Percentiles rank a stretch among this genome's conserved stretches.
Evolutionary conservation across 2,113 vertebrate genomes (phyloP).

Genomic region (Indicator indicator): DNA sequence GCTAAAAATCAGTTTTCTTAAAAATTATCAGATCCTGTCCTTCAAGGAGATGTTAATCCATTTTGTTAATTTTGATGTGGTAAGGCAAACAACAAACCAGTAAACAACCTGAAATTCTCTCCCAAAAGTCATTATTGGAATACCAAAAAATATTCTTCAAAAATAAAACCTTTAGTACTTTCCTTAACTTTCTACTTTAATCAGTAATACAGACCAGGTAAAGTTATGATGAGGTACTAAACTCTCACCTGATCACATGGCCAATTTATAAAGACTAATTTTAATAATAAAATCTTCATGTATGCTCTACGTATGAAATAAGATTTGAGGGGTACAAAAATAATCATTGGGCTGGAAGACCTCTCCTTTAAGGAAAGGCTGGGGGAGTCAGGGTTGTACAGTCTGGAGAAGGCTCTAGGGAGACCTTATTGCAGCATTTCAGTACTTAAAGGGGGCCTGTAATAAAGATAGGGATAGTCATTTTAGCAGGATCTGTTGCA

Average conservation of each 20-base stretch:
- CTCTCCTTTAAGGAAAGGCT: no score
- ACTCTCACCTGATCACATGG: not conserved
- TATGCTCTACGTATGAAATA: not conserved
- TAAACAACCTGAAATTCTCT: not conserved
- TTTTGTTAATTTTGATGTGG: not conserved
- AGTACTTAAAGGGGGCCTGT: no score
- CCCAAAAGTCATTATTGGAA: not conserved
- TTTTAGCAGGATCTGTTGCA: no score
- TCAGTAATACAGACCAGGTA: not conserved
- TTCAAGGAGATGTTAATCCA: not conserved
- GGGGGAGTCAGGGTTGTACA: no score
- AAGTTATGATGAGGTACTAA: not conserved
- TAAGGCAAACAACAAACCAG: not conserved
- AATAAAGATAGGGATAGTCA: no score
- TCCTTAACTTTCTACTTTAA: not conserved
- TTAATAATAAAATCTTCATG: not conserved
- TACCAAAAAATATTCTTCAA: not conserved
- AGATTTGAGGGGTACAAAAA: not conserved
- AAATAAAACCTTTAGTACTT: not conserved
- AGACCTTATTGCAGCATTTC: no score
- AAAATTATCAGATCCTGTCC: not conserved
- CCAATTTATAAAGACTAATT: not conserved
- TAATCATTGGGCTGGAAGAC: no score
- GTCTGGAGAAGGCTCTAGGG: no score
- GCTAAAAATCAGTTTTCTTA: not conserved